Evolutionary conservation across 2,888 invertebrate species (phyloP).

Genomic region (Chymomyza procnemis): DNA sequence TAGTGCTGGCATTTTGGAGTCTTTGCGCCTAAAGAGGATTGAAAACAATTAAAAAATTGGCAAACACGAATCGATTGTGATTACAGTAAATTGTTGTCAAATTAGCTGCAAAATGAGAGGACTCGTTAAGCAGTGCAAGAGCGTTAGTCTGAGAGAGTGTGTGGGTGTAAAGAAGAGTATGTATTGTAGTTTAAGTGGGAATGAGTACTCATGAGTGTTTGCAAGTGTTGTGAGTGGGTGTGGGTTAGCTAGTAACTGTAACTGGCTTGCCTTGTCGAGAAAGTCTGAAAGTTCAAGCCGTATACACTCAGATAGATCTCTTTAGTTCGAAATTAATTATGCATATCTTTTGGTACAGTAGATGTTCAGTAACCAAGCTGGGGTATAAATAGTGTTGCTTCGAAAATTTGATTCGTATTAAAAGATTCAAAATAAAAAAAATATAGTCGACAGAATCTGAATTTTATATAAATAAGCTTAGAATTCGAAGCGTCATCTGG

Average conservation of each 20-base stretch:
- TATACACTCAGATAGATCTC: too few species aligned
- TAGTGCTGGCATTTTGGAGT: not conserved
- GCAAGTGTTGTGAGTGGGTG: not conserved
- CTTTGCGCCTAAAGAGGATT: constrained; percentile 62
- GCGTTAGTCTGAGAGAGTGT: constrained; percentile 9
- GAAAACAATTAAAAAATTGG: constrained; percentile 77
- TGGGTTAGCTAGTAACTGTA: not conserved
- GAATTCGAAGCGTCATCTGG: too few species aligned
- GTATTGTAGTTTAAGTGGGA: too few species aligned
- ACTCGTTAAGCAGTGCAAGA: constrained; percentile 19
- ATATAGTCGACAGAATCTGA: too few species aligned
- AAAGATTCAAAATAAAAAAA: too few species aligned
- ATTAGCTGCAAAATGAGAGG: constrained; percentile 73
- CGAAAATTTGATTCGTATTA: too few species aligned
- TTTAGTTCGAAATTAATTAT: not conserved
- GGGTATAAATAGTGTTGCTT: too few species aligned
- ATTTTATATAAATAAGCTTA: too few species aligned
- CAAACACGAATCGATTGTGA: constrained; percentile 77
- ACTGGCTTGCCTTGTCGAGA: not conserved
- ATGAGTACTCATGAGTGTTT: not conserved
- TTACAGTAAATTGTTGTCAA: constrained; percentile 75
- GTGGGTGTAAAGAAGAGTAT: not conserved
- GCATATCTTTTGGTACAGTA: not conserved
- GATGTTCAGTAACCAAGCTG: not conserved
- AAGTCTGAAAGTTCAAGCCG: not conserved